phyloP scores from a whole-genome alignment of 2,888 invertebrate species.

The Euspilapteryx auroguttella region DNA sequence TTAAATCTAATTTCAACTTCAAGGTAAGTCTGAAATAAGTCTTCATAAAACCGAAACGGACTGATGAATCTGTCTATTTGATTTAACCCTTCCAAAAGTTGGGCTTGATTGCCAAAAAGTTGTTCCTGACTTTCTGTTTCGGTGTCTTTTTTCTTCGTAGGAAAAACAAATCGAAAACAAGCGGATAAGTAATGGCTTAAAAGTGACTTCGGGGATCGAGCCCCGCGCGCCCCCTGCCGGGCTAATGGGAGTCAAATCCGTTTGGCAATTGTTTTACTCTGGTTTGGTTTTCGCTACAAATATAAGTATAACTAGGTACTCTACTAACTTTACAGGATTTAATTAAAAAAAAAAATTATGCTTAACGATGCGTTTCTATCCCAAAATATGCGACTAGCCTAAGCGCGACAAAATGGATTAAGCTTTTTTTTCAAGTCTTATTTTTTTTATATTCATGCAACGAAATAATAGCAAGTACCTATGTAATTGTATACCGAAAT shows the following conservation, averaged over 20 bases:
- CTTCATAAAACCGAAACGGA: constrained; percentile 56
- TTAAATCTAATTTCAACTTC: constrained; percentile 62
- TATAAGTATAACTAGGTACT: no score
- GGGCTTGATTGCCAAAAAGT: constrained; percentile 54
- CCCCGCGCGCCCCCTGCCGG: constrained; percentile 16
- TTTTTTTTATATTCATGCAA: no score
- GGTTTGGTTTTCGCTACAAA: no score
- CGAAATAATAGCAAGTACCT: no score
- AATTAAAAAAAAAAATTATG: no score
- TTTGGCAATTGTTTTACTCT: constrained; percentile 6
- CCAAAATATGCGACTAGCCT: no score
- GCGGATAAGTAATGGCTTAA: constrained; percentile 49
- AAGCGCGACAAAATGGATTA: no score
- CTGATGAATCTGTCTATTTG: constrained; percentile 30
- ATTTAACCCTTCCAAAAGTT: constrained; percentile 55
- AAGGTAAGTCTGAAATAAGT: constrained; percentile 61
- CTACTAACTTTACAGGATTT: no score
- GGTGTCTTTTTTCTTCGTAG: constrained; percentile 36
- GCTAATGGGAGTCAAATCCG: no score
- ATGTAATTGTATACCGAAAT: no score
- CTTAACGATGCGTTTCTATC: no score
- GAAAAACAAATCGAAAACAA: constrained; percentile 55
- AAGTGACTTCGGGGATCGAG: constrained; percentile 34
- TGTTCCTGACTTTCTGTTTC: constrained; percentile 36
- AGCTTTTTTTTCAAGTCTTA: no score